Base-by-base conservation (phyloP, 1,140 invertebrate genomes). In the Lamellibrachia luymesi region DNA sequence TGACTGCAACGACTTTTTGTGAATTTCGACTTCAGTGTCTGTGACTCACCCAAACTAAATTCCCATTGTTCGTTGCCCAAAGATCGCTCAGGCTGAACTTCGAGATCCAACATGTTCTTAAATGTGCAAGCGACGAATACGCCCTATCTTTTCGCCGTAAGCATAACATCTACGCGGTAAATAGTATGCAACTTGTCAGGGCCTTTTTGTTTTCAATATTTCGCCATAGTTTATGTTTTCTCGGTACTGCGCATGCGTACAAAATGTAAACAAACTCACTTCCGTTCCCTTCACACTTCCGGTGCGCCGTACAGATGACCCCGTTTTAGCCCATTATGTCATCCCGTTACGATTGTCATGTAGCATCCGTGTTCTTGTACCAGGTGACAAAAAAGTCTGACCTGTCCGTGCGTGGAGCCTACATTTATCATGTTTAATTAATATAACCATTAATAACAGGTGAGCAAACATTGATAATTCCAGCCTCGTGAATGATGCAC, bases 31-130 rank as follows among this genome's bases (percentile, higher is more conserved):
- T 80, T 89, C 25, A 4, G 50, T 89, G 50, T 97, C 97, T 98
- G 50, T 89, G 50, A 97, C 97, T 98, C 97, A 98, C 98, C 98
- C 97, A 99, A 97, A 96, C 99, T 97, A 97, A 99, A 99, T 97
- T 99, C 98, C 98, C 98, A 99, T 97, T 98, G 98, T 96, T 99
- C 98, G 96, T 98, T 98, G 97, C 98, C 98, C 96, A 99, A 97
- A 94, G 98, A 99, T 96, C 98, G 97, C 97, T 99, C 98, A 94
- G 98, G 98, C 95, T 99, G 97, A 95, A 99, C 98, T 97, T 99
- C 98, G 96, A 99, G 97, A 96, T 99, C 98, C 97, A 99, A 97
- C 98, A 99, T 99, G 51, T 49, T 92, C 91, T 51, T 50, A 91
- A 80, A 80, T 80, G 64, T 80, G 64, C 64, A 80, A 80, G 64